Evolutionary conservation across 2,113 vertebrate species (phyloP).

Genomic region (Piprites chloris): DNA sequence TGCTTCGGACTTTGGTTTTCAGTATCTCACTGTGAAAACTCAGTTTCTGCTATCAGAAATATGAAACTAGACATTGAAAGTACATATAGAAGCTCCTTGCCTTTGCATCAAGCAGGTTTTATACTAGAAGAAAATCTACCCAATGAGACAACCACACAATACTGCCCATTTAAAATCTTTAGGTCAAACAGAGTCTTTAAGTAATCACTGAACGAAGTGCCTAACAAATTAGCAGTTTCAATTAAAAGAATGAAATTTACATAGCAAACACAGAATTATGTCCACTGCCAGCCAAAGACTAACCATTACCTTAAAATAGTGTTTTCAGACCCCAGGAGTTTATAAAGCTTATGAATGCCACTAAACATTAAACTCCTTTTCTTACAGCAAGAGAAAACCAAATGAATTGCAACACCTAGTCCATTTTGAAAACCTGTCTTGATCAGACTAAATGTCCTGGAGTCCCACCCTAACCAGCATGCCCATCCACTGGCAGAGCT

Average conservation of each 20-base stretch:
- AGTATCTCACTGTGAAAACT: neutral
- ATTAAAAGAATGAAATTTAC: neutral
- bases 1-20: neutral
- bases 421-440: neutral
- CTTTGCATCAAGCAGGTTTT: neutral
- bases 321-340: neutral
- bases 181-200: neutral
- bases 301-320: neutral
- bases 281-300: neutral
- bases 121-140: neutral
- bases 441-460: neutral
- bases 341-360: neutral
- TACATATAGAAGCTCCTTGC: neutral
- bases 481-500: accelerated
- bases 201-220: neutral
- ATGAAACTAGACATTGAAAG: neutral
- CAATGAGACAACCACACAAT: accelerated
- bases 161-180: accelerated
- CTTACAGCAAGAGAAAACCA: neutral
- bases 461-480: neutral
- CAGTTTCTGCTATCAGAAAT: neutral
- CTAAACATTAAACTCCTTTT: neutral
- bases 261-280: neutral
- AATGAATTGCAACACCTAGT: neutral
- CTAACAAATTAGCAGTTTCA: neutral